Conservation (phyloP, 2,113 vertebrate species). For the Oryzias woworae region DNA sequence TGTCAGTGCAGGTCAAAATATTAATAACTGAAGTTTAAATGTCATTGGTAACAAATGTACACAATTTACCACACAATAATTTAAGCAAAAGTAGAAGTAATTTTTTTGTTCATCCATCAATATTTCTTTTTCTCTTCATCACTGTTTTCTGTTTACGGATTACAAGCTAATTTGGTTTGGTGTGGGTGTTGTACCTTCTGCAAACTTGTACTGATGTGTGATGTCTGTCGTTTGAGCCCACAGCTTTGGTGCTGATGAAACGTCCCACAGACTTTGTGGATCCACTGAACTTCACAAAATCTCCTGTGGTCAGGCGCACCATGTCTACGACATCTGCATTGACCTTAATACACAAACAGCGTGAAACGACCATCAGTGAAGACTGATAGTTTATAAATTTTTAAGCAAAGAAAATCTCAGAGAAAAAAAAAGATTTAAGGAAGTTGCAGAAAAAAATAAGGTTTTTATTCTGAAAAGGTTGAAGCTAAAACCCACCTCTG, state of each 20-base stretch:
- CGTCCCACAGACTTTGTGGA: conserved; percentile 76
- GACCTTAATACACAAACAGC: conserved; percentile 31
- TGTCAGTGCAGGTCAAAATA: too few relatives aligned
- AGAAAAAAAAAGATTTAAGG: not conserved
- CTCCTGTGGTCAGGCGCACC: conserved; percentile 67
- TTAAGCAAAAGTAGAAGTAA: too few relatives aligned
- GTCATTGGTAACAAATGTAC: too few relatives aligned
- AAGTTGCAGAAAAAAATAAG: too few relatives aligned
- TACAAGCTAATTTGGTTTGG: not conserved
- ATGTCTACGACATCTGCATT: conserved; percentile 84
- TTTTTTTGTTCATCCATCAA: too few relatives aligned
- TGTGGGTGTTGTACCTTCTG: conserved; percentile 77
- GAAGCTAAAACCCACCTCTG: conserved; percentile 80
- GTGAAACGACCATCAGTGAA: too few relatives aligned
- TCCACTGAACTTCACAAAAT: conserved; percentile 56
- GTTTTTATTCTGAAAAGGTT: too few relatives aligned
- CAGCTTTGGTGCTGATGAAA: conserved; percentile 88
- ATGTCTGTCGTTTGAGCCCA: conserved; percentile 84
- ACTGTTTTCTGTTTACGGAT: too few relatives aligned
- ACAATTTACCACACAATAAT: too few relatives aligned
- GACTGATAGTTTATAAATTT: not conserved
- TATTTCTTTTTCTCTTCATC: too few relatives aligned
- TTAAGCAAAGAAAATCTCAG: not conserved
- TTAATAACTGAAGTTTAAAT: too few relatives aligned
- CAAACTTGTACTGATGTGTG: conserved; percentile 89